Conservation (phyloP, 2,113 vertebrate genomes). For the Thamnaconus septentrionalis region DNA sequence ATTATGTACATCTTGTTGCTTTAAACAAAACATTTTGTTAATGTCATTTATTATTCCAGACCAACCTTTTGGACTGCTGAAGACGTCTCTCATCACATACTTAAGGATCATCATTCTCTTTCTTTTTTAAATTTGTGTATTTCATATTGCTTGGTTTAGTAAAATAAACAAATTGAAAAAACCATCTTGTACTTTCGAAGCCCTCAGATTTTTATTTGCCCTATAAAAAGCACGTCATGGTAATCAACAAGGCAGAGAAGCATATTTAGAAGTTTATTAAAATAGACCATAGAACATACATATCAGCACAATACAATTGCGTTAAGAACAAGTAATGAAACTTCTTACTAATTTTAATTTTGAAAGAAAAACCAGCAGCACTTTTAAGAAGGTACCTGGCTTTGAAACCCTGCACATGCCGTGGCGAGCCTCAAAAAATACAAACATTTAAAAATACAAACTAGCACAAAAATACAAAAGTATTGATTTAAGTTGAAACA, state of each 20-base stretch:
- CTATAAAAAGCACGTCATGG: background rate
- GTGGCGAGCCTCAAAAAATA: too few species aligned
- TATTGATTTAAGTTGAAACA: too few species aligned
- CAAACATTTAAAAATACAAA: background rate
- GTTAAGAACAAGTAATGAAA: slow-evolving; percentile 32
- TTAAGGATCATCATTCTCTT: background rate
- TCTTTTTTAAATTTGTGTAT: slow-evolving; percentile 27
- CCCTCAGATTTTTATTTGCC: background rate
- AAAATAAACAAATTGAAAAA: background rate
- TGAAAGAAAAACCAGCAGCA: slow-evolving; percentile 52
- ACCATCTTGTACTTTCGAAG: background rate
- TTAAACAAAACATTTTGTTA: background rate
- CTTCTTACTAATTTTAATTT: background rate
- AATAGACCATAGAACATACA: slow-evolving; percentile 39
- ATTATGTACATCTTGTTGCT: background rate
- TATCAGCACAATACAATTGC: slow-evolving; percentile 12
- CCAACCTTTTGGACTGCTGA: slow-evolving; percentile 1
- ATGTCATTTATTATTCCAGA: background rate
- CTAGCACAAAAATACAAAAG: background rate
- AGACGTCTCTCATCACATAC: background rate
- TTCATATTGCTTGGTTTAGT: slow-evolving; percentile 52
- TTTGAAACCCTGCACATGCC: too few species aligned
- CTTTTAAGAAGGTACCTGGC: slow-evolving; percentile 1
- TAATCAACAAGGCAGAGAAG: background rate
- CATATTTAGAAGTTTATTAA: slow-evolving; percentile 58